Evolutionary conservation across 1,140 invertebrate species (phyloP), one percentile per base, ranked within the genome.

Genomic region (Cydia fagiglandana): DNA sequence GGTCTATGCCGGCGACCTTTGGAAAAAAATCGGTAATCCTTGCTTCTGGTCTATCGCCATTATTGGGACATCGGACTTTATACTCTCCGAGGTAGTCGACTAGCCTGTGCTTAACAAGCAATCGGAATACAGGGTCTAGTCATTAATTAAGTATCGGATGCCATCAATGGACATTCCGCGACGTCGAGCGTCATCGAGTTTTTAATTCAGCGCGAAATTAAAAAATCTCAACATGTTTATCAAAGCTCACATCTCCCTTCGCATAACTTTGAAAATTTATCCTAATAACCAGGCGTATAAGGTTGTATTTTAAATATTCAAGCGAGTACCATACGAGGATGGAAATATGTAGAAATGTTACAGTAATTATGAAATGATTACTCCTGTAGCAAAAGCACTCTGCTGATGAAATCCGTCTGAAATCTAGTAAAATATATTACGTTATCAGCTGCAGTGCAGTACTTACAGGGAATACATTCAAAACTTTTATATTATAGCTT

Each of bases 291-390:
- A 17, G 12, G 20, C 2, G 17, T 24, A 5, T 61, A 24, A 24
- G 20, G 56, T 61, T 15, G 45, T 2, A n/a, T 56, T 56, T 56
- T 17, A 17, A 56, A 1, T 4, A 24, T 20, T 61, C 17, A 61
- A 61, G 20, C n/a, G 0, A 61, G 9, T 61, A 24, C n/a, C 10
- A 61, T 61, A n/a, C 50, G 50, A 53, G 17, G n/a, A 15, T 24
- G 56, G 56, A 61, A 5, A 10, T 61, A 53, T 53, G 50, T 53
- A 61, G 20, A 12, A 24, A 61, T 61, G 56, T 61, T 61, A 61
- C 56, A 24, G 56, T 61, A 61, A 61, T 61, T 61, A 61, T 61
- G 56, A 24, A 61, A 61, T 61, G 56, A 24, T 61, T 61, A 61
- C 38, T 70, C 66, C 9, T 12, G 30, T 38, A 17, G 66, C 34